Base-by-base conservation (phyloP, 2,113 vertebrate species). In the Zootoca vivipara region DNA sequence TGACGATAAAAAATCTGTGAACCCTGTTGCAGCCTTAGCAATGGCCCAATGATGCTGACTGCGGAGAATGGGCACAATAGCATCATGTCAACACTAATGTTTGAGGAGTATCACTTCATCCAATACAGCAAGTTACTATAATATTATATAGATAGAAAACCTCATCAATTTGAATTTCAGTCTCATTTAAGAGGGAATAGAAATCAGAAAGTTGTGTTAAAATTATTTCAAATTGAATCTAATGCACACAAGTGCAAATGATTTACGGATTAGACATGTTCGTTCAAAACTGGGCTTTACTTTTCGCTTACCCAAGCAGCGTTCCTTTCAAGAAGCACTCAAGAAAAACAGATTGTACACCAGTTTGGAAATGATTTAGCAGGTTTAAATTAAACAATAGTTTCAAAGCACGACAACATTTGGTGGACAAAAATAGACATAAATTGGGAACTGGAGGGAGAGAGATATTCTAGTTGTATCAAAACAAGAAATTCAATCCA, bases 301-400 rank as follows among this genome's bases (percentile, higher is more conserved):
- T 75, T 82, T 35, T 82, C 26, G 80, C 92, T 86, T 30, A 82
- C 64, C 30, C 81, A 70, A 93, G 78, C 3, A 33, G 0, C 89
- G n/a, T 92, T 77, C 86, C 85, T 90, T 92, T 67, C 28, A 64
- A 10, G 69, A 42, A 2, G 0, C 46, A 65, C n/a, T 89, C n/a
- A 78, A 83, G 13, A 87, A 58, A 87, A 95, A 93, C 89, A 94
- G 88, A 91, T 90, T 95, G 92, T 52, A 82, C 62, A 69, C 35
- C 89, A 87, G 78, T 93, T 92, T 93, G 87, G 85, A 94, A 95
- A 89, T 0, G 1, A n/a, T 89, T 90, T 92, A 89, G 82, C 35
- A 89, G 42, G 91, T 92, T 93, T 92, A 86, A 92, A 95, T 94
- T 93, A 79, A 92, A 72, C 56, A 92, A 88, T 91, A 88, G 90